A percentile compares a stretch with the other conserved stretches of the same genome.
Conservation (phyloP, 2,113 vertebrate genomes). For the Elephantulus edwardii region DNA sequence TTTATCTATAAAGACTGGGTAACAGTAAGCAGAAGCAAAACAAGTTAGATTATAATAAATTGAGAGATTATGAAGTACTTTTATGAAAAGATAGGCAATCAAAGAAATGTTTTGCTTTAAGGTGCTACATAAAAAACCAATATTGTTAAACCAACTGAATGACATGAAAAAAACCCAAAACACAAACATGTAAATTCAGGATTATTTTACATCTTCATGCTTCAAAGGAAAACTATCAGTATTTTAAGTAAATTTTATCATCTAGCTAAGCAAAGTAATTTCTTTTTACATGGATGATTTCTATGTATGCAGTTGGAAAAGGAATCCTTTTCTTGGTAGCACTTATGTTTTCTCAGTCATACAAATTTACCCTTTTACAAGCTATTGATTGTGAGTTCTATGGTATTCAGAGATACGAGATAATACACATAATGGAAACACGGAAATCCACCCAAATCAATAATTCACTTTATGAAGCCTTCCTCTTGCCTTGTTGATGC, state of each 20-base stretch:
- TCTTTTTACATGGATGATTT: constrained; percentile 12
- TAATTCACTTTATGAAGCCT: neutral
- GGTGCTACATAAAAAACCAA: neutral
- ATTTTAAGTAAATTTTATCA: constrained; percentile 9
- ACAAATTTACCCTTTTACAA: neutral
- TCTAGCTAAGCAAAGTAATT: neutral
- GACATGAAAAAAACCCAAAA: neutral
- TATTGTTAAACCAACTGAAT: neutral
- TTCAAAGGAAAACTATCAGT: constrained; percentile 11
- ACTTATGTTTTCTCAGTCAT: neutral
- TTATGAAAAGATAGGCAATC: neutral
- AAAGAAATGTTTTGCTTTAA: constrained; percentile 1
- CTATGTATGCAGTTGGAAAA: neutral
- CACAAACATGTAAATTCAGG: neutral
- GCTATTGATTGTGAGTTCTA: neutral
- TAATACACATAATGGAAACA: neutral
- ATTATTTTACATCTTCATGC: constrained; percentile 24
- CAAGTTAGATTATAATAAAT: constrained; percentile 18
- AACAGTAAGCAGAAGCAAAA: constrained; percentile 3
- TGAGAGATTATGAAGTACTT: neutral
- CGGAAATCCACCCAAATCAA: neutral
- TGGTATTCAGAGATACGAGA: neutral
- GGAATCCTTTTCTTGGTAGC: neutral
- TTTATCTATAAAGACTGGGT: constrained; percentile 31
- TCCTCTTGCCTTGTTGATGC: neutral